Conservation (phyloP, 37 sponge, comb jelly and placozoan genomes). For the Corticium candelabrum region DNA sequence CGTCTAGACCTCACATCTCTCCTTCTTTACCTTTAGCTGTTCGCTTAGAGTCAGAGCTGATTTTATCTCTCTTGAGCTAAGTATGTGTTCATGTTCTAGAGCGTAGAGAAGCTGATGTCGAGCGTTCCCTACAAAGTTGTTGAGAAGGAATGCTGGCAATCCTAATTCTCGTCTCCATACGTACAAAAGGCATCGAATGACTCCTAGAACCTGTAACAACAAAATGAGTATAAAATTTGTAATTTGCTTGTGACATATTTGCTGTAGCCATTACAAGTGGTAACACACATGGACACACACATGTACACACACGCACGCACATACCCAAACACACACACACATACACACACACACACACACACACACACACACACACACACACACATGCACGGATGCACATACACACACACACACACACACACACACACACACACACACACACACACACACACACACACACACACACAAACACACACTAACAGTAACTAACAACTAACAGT, state of each 20-base stretch:
- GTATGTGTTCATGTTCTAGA: neutral
- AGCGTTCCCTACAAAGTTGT: slow-evolving; percentile 9
- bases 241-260: no score
- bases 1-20: no score
- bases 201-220: slow-evolving; percentile 6
- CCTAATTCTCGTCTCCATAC: neutral
- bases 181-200: neutral
- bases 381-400: slow-evolving; percentile 8
- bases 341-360: no score
- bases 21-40: no score
- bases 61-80: no score
- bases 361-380: slow-evolving; percentile 7
- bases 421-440: slow-evolving; percentile 5
- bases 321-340: slow-evolving; percentile 35
- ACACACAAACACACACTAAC: slow-evolving; percentile 25
- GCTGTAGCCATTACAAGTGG: no score
- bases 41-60: no score
- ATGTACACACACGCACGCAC: slow-evolving; percentile 10
- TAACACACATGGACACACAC: neutral
- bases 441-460: slow-evolving; percentile 32
- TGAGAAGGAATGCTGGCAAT: neutral
- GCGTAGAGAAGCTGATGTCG: neutral
- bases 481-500: no score
- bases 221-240: no score
- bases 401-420: slow-evolving; percentile 7